Base-by-base conservation (phyloP, 2,113 vertebrate genomes). In the Microcebus lehilahytsara region DNA sequence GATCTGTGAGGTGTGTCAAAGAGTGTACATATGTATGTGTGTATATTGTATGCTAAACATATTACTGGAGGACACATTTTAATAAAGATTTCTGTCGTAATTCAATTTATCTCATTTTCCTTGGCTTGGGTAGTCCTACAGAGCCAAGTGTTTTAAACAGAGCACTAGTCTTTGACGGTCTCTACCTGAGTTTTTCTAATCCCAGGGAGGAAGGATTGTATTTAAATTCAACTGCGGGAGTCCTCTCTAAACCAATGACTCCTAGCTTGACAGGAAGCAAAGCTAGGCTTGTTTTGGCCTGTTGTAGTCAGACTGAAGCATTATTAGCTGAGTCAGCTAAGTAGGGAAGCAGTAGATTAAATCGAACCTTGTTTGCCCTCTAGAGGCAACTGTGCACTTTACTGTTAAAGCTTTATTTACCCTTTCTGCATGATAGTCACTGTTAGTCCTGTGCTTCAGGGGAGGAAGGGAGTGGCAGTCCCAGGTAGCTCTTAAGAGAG, bases 21-120 rank as follows among this genome's bases (percentile, higher is more conserved):
- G 98, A 98, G 97, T 99, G 98, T 99, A 98, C 98, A 98, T 98
- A 98, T 98, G 98, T 98, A 98, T 83, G 98, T 99, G 98, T 98
- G 98, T 99, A 98, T 98, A 98, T 98, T 98, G 98, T 99, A 98
- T 98, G 98, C 98, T 98, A 98, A 77, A 95, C 98, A 96, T 96
- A 98, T 98, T 96, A 95, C 93, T 75, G 93, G 98, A 96, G 97
- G 98, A 98, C 97, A 97, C 67, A 91, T 98, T 98, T 97, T 98
- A 99, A 99, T 99, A 99, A 99, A 99, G 98, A 98, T 97, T 98
- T 97, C 98, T 98, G 98, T 98, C 91, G 89, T 98, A 98, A 80
- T 98, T 98, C 3, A 60, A 67, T 89, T 96, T 16, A 93, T 98
- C 90, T 98, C 96, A 90, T 97, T 97, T 0, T 98, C 98, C 98